Percentiles rank a stretch among this genome's conserved stretches.
Conservation (phyloP, 2,888 invertebrate species). For the Acrobeloides nanus region DNA sequence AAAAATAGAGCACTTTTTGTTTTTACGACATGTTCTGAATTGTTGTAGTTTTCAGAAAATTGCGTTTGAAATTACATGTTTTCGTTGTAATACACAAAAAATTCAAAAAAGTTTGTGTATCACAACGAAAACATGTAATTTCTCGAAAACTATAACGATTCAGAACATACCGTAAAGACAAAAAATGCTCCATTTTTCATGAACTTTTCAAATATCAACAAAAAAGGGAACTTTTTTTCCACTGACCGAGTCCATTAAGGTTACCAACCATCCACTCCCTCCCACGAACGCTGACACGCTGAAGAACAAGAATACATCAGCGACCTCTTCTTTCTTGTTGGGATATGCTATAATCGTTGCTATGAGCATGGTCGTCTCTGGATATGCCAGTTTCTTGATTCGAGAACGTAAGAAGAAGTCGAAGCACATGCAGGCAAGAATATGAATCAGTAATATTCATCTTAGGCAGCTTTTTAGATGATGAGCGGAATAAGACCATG, state of each 20-base stretch:
- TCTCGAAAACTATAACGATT: neutral
- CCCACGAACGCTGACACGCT: conserved; percentile 33
- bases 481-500: conserved; percentile 37
- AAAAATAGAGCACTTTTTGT: too few species aligned
- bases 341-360: conserved; percentile 24
- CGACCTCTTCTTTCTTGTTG: conserved; percentile 22
- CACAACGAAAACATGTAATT: too few species aligned
- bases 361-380: conserved; percentile 28
- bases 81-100: too few species aligned
- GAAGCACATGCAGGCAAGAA: conserved; percentile 47
- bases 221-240: neutral
- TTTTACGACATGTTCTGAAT: too few species aligned
- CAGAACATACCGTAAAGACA: neutral
- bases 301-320: conserved; percentile 24
- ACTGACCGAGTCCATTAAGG: conserved; percentile 4
- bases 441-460: too few species aligned
- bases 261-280: conserved; percentile 36
- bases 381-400: conserved; percentile 38
- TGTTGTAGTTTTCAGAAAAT: too few species aligned
- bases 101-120: too few species aligned
- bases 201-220: too few species aligned
- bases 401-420: conserved; percentile 44
- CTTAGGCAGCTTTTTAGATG: too few species aligned
- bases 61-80: too few species aligned
- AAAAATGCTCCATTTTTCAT: too few species aligned